Base-by-base conservation (phyloP, 1,140 invertebrate genomes). In the Anadara kagoshimensis region DNA sequence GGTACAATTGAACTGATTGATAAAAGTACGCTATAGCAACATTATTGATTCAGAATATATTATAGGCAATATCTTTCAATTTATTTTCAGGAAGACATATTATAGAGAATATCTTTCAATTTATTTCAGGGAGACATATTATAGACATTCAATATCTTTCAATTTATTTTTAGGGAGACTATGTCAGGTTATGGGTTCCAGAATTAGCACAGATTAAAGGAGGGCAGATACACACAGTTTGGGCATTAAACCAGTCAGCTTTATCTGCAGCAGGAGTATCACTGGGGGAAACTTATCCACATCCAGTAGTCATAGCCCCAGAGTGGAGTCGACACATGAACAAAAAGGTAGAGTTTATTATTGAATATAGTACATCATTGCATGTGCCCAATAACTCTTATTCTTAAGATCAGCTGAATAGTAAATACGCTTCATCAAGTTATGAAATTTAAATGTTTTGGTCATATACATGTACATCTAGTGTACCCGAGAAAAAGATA, bases 151-250 rank as follows among this genome's bases (percentile, higher is more conserved):
- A n/a, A n/a, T n/a, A n/a, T n/a, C n/a, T n/a, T 36, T 36, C 7
- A 3, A 36, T 63, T 7, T 49, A n/a, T 56, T 71, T 73, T 14
- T 63, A 86, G 85, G 85, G 85, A 45, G 82, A 86, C 14, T 86
- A 83, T 77, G 78, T 85, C 0, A 56, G 83, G 41, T 71, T 79
- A 22, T 86, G 85, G 85, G 76, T 86, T 2, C 82, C 83, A n/a
- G 85, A 86, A 57, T 63, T 86, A 36, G 62, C 72, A 14, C 69
- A 76, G 18, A 59, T 86, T 5, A 76, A 75, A 26, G 79, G 81
- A 51, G 83, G 82, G 0, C 66, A 73, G 51, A 78, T 86, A 26
- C 85, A 86, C 49, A 78, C 76, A 53, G 80, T 83, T n/a, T 86
- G 85, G 85, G 78, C 85, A 5, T 47, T 85, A 12, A 73, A 63